Base-by-base conservation (phyloP, 2,888 invertebrate species). In the Parnassius mnemosyne region DNA sequence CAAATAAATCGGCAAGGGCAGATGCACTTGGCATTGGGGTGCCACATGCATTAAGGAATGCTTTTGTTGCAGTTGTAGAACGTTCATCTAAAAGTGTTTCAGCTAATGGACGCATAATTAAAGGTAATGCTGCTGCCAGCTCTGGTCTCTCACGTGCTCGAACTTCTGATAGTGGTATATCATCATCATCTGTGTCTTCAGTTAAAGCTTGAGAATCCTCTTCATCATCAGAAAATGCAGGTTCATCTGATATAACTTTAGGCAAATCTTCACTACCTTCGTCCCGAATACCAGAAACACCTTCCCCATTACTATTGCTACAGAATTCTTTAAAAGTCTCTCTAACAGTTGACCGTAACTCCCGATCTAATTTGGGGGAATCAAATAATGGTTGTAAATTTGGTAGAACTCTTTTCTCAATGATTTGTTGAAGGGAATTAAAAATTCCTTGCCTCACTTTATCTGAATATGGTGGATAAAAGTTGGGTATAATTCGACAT, bases 271-370 rank as follows among this genome's bases (percentile, higher is more conserved):
- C 89, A 67, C 66, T 83, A 16, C 79, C 79, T 71, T 93, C 92
- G 50, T 92, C 92, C 42, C 81, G 78, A 56, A 87, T 83, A 16
- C 92, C 91, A 20, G 93, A 92, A 3, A 79, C 88, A 20, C 92
- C 91, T 73, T 92, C 92, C 34, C 89, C 90, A 71, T 90, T 89
- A 0, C 88, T 89, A 73, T 89, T 90, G 64, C 92, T 92, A 78
- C 96, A 97, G 84, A 98, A 98, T 85, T 98, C 98, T 75, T 95
- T 95, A 80, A 99, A 99, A 50, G 96, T 97, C 77, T 97, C 97
- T 68, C 96, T 93, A 50, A 99, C 96, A 85, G 97, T 95, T 66
- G 94, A 93, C 66, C 96, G 91, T 68, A 98, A 86, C 81, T 97
- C 97, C 69, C 95, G 92, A 83, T 98, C 98, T 69, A 97, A 86